Conservation (phyloP, 2,797 vertebrate species). For the Macroramphosus scolopax region DNA sequence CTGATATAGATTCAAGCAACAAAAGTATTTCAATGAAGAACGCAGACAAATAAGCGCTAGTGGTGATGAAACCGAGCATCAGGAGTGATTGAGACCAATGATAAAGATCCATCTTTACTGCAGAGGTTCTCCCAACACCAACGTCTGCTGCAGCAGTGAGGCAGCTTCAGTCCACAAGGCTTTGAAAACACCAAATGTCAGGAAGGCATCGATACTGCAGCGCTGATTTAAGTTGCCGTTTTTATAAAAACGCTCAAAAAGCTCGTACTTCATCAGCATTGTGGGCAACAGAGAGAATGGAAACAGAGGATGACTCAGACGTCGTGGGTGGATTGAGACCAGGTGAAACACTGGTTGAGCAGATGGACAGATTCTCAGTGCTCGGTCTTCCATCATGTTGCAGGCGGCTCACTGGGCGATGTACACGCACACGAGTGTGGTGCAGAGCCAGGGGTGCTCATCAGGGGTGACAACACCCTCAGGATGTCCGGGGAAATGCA, state of each 20-base stretch:
- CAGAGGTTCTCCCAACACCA: slow-evolving; percentile 43
- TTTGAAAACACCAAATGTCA: slow-evolving; percentile 48
- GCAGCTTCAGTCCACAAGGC: slow-evolving; percentile 54
- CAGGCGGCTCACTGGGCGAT: slow-evolving; percentile 39
- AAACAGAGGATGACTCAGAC: slow-evolving; percentile 67
- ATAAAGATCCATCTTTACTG: slow-evolving; percentile 62
- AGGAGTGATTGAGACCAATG: slow-evolving; percentile 63
- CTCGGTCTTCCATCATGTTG: slow-evolving; percentile 43
- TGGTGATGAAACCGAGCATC: slow-evolving; percentile 54
- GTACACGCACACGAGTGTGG: too few species aligned
- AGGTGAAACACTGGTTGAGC: slow-evolving; percentile 66
- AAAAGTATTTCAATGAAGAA: slow-evolving; percentile 1
- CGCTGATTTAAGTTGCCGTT: slow-evolving; percentile 45
- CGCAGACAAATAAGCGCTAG: slow-evolving; percentile 18
- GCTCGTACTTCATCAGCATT: slow-evolving; percentile 52
- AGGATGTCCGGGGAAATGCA: too few species aligned
- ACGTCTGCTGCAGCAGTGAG: slow-evolving; percentile 39
- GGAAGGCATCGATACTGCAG: slow-evolving; percentile 54
- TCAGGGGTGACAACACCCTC: too few species aligned
- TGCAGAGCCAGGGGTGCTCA: not conserved
- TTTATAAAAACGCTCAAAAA: slow-evolving; percentile 26
- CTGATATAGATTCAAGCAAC: not conserved
- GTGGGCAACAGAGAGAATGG: slow-evolving; percentile 62
- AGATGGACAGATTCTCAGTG: slow-evolving; percentile 60
- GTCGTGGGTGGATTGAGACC: slow-evolving; percentile 68